Conservation (phyloP, 1,140 invertebrate genomes). For the Diorhabda elongata region DNA sequence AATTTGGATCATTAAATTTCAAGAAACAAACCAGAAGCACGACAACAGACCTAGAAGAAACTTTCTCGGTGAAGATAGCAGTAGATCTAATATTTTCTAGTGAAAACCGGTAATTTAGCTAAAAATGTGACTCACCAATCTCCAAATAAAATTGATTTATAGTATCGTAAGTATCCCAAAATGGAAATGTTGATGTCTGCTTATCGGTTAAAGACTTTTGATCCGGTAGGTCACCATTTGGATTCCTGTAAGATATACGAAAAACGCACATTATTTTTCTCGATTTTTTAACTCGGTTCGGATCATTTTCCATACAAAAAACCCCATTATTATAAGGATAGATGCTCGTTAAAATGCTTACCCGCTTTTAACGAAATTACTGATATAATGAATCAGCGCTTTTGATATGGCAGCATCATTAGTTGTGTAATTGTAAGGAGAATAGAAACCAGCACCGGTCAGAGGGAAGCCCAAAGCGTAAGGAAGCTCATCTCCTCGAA, state of each 20-base stretch:
- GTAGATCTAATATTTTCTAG: too few relatives aligned
- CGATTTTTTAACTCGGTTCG: not conserved
- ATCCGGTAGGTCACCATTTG: constrained; percentile 53
- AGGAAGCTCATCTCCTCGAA: constrained; percentile 91
- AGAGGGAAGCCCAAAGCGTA: constrained; percentile 90
- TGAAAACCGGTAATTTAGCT: not conserved
- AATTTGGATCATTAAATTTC: too few relatives aligned
- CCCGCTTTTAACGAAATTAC: constrained; percentile 79
- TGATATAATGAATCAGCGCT: constrained; percentile 73
- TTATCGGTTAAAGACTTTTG: constrained; percentile 31
- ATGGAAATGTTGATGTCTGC: constrained; percentile 51
- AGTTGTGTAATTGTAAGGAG: constrained; percentile 66
- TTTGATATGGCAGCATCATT: constrained; percentile 69
- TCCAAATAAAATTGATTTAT: constrained; percentile 86
- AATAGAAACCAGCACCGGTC: constrained; percentile 57
- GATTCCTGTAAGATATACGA: constrained; percentile 56
- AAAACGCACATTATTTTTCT: not conserved
- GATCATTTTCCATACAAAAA: not conserved
- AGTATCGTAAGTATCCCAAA: constrained; percentile 85
- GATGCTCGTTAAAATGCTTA: constrained; percentile 48
- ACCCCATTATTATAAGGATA: not conserved
- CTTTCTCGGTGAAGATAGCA: too few relatives aligned
- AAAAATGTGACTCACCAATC: constrained; percentile 57
- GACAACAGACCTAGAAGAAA: too few relatives aligned
- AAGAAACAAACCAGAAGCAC: too few relatives aligned